Percentiles rank a stretch among this genome's conserved stretches.
phyloP scores from a whole-genome alignment of 2,797 vertebrate species.

The Loriculus beryllinus region DNA sequence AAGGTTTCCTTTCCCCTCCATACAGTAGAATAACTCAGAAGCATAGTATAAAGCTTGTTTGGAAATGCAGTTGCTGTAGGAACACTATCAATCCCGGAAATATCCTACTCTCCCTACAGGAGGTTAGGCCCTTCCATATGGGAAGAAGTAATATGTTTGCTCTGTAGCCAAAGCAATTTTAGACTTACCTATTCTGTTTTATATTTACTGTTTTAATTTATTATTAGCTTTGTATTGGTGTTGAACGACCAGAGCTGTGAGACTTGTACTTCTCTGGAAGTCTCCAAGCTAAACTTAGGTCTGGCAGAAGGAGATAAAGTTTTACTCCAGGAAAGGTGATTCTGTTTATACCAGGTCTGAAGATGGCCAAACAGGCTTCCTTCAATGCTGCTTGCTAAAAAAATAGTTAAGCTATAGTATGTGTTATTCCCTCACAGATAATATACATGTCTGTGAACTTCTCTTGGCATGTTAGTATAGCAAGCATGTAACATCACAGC shows the following conservation, averaged over 20 bases:
- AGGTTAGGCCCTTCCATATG: conserved; percentile 22
- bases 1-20: not conserved
- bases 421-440: not conserved
- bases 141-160: conserved; percentile 31
- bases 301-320: not conserved
- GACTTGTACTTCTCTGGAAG: not conserved
- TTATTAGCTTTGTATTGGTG: conserved; percentile 4
- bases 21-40: not conserved
- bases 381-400: not conserved
- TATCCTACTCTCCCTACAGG: not conserved
- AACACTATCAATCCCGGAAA: not conserved
- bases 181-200: not conserved
- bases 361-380: not conserved
- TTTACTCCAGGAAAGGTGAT: not conserved
- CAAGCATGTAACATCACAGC: not conserved
- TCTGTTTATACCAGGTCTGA: not conserved
- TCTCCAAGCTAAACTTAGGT: not conserved
- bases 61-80: not conserved
- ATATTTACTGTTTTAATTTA: not conserved
- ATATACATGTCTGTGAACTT: not conserved
- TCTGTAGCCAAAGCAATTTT: conserved; percentile 19
- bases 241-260: not conserved
- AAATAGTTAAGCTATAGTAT: not conserved
- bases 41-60: not conserved
- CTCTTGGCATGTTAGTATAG: not conserved